Evolutionary conservation across 1,140 invertebrate species (phyloP).

Genomic region (Stegodyphus mimosarum): DNA sequence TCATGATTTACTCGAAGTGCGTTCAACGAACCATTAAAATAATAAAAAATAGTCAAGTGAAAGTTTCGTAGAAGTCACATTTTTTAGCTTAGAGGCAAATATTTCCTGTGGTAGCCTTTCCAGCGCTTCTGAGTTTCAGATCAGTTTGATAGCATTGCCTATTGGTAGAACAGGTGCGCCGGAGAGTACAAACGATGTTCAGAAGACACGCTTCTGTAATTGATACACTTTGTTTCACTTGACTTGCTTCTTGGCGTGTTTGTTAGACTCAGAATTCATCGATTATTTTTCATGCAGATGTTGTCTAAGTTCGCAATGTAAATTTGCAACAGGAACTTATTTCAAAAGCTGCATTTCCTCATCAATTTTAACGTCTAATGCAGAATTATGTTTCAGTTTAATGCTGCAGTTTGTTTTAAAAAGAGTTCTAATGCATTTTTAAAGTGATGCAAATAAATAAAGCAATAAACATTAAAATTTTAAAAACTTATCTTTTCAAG

Average conservation of each 20-base stretch:
- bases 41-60: slow-evolving; percentile 13
- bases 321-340: no score
- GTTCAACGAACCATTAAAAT: slow-evolving; percentile 52
- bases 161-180: neutral
- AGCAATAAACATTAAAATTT: no score
- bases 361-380: no score
- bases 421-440: no score
- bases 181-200: neutral
- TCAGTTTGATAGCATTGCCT: neutral
- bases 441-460: no score
- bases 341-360: no score
- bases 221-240: slow-evolving; percentile 22
- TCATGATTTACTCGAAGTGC: slow-evolving; percentile 32
- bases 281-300: no score
- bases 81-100: slow-evolving; percentile 44
- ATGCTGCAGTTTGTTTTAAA: no score
- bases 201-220: slow-evolving; percentile 22
- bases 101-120: slow-evolving; percentile 17
- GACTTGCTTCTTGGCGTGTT: neutral
- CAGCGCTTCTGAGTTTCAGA: neutral
- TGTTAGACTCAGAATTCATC: neutral
- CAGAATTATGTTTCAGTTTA: no score
- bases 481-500: no score
- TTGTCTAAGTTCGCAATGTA: no score
- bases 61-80: slow-evolving; percentile 16